phyloP scores from a whole-genome alignment of 1,140 invertebrate genomes.

The Drosophila albomicans region DNA sequence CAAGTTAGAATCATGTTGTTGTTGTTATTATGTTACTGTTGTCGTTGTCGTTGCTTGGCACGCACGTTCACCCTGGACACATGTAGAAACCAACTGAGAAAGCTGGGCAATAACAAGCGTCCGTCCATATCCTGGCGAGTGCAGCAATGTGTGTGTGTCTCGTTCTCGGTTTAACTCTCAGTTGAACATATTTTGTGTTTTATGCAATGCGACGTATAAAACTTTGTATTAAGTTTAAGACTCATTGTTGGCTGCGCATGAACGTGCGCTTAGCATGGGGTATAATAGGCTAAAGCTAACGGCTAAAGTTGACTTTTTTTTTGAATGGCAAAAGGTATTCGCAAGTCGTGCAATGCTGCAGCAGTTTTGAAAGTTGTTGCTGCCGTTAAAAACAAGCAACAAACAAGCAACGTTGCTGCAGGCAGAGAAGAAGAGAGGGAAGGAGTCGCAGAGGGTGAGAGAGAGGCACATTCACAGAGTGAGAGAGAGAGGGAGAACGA shows the following conservation, averaged over 20 bases:
- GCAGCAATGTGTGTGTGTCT: slow-evolving; percentile 1
- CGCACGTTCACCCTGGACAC: slow-evolving; percentile 39
- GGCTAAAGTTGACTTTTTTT: neutral
- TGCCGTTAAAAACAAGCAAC: slow-evolving; percentile 16
- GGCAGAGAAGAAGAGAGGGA: neutral
- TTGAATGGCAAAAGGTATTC: neutral
- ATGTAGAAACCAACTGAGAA: slow-evolving; percentile 25
- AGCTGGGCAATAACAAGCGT: slow-evolving; percentile 33
- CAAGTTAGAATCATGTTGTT: slow-evolving; percentile 25
- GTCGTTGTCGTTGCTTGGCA: slow-evolving; percentile 14
- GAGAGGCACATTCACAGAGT: no score
- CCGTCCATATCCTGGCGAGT: neutral
- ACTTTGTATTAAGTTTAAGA: slow-evolving; percentile 56
- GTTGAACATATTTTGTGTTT: slow-evolving; percentile 70
- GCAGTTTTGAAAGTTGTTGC: slow-evolving; percentile 7
- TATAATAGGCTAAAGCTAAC: neutral
- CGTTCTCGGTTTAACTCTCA: slow-evolving; percentile 35
- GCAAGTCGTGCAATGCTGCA: slow-evolving; percentile 1
- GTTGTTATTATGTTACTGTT: slow-evolving; percentile 1
- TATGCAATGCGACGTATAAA: slow-evolving; percentile 72
- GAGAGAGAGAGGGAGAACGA: slow-evolving; percentile 7
- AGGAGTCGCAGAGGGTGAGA: neutral
- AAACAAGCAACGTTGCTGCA: slow-evolving; percentile 15
- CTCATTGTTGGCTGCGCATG: slow-evolving; percentile 10
- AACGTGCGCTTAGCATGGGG: neutral